Percentiles rank a stretch among this genome's conserved stretches.
Conservation (phyloP, 2,888 invertebrate genomes). For the Tromatobia lineatoria region DNA sequence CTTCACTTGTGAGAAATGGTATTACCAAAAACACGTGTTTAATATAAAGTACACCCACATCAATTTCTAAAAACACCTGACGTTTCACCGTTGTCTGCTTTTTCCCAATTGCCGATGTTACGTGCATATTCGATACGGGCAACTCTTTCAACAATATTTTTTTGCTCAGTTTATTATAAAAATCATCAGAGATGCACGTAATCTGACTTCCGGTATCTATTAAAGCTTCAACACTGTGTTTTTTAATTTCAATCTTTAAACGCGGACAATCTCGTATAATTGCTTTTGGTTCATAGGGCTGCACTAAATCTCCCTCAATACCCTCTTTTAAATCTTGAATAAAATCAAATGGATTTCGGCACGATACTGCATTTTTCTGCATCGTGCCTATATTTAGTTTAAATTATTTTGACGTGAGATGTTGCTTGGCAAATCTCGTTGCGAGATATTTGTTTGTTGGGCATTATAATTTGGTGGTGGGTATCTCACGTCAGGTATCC, state of each 20-base stretch:
- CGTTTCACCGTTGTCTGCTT: conserved; percentile 51
- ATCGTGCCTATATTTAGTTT: conserved; percentile 42
- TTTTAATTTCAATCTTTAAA: conserved; percentile 19
- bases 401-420: conserved; percentile 24
- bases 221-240: conserved; percentile 29
- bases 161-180: conserved; percentile 44
- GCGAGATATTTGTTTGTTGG: neutral
- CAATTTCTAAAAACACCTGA: conserved; percentile 41
- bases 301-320: conserved; percentile 13
- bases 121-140: conserved; percentile 47
- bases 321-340: conserved; percentile 28
- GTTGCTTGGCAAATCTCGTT: neutral
- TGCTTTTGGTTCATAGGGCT: neutral
- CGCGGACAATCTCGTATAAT: conserved; percentile 9
- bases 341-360: conserved; percentile 37
- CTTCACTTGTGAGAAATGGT: conserved; percentile 40
- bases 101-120: conserved; percentile 47
- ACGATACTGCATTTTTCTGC: conserved; percentile 21
- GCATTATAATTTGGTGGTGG: conserved; percentile 31
- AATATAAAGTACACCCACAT: neutral
- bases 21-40: conserved; percentile 47
- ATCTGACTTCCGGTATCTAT: conserved; percentile 47
- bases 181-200: conserved; percentile 44
- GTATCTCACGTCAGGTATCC: conserved; percentile 21
- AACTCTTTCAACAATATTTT: conserved; percentile 11